Base-by-base conservation (phyloP, 2,113 vertebrate genomes). In the Saccopteryx bilineata region DNA sequence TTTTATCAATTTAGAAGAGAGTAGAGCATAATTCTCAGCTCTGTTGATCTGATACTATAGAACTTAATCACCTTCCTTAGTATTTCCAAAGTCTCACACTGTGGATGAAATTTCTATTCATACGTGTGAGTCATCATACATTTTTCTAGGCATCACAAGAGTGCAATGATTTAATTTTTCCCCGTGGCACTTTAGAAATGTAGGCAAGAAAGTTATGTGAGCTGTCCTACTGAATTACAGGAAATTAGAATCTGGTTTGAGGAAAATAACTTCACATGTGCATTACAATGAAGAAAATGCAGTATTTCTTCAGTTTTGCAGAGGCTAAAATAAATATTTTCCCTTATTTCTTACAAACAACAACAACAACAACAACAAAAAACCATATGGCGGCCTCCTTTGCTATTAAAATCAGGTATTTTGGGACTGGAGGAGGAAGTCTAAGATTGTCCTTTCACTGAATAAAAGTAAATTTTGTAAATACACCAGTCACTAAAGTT, bases 161-260 rank as follows among this genome's bases (percentile, higher is more conserved):
- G 93, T 58, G 50, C 96, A 89, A n/a, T 76, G 82, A 94, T 78
- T 82, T 75, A 46, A 60, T 89, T 76, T 90, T 74, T 5, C 24
- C 28, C 33, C 19, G 23, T 21, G 84, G 81, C 66, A 94, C 84
- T 84, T 52, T 31, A 83, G 72, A 92, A 94, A 85, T 95, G 3
- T 83, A 95, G 84, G 72, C 82, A 91, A 91, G 68, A 92, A 87
- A 95, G 79, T 95, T 94, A 78, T 96, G 33, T 26, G 86, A 94
- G 89, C 89, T 96, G 93, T 97, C 85, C 60, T 95, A 80, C 28
- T 89, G 79, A 96, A 97, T 96, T 96, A 97, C 11, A 88, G 78
- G 96, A 94, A 96, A 95, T 91, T 80, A 93, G 94, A 91, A 93
- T 95, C 83, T 88, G 75, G 68, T 94, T 92, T 75, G 88, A 96